phyloP scores from a whole-genome alignment of 2,113 vertebrate species.

The Arenaria interpres region DNA sequence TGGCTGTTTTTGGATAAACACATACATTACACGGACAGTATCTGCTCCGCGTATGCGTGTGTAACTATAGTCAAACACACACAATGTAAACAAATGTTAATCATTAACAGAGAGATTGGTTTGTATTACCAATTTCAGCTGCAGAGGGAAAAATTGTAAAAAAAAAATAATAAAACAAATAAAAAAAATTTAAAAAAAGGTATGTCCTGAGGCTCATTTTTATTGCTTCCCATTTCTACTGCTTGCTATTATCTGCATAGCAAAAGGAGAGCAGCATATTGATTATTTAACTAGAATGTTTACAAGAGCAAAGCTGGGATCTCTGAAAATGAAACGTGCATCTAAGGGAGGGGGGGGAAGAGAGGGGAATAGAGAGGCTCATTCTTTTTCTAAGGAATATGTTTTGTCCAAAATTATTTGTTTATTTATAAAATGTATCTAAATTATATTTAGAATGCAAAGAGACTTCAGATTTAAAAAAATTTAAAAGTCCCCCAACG shows the following conservation, averaged over 20 bases:
- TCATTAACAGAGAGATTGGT: constrained; percentile 69
- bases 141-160: constrained; percentile 44
- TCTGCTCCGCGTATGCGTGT: background rate
- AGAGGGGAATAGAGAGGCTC: background rate
- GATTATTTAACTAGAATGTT: constrained; percentile 73
- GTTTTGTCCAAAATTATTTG: constrained; percentile 50
- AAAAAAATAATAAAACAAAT: background rate
- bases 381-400: constrained; percentile 33
- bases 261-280: constrained; percentile 49
- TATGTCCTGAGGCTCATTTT: background rate
- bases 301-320: constrained; percentile 58
- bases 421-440: background rate
- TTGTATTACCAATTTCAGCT: constrained; percentile 63
- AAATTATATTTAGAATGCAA: constrained; percentile 12
- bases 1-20: constrained; percentile 7
- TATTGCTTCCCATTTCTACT: constrained; percentile 29
- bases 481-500: background rate
- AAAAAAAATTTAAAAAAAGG: background rate
- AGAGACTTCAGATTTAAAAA: constrained; percentile 20
- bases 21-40: constrained; percentile 8
- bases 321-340: constrained; percentile 50
- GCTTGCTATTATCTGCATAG: constrained; percentile 25
- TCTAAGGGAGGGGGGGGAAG: background rate
- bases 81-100: constrained; percentile 75
- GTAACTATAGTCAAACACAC: constrained; percentile 54